Evolutionary conservation across 2,113 vertebrate genomes (phyloP).

Genomic region (Mormoops blainvillei): DNA sequence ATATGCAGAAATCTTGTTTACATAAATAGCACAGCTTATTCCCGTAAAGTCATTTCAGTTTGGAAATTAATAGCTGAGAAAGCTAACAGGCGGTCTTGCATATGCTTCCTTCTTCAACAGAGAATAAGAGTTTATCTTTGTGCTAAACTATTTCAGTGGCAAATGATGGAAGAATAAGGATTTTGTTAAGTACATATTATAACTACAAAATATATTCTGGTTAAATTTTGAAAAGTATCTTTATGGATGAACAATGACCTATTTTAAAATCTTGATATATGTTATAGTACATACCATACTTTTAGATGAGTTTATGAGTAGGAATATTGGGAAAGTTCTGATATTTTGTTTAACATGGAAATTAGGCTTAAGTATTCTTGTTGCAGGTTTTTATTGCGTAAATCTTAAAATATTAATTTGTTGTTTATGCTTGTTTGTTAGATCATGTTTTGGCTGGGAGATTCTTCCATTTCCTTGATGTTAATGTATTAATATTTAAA

Average conservation of each 20-base stretch:
- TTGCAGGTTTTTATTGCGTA: conserved; percentile 5
- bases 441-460: neutral
- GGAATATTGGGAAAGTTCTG: neutral
- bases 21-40: neutral
- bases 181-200: neutral
- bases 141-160: neutral
- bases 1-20: neutral
- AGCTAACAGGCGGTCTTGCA: neutral
- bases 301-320: neutral
- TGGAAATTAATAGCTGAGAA: conserved; percentile 1
- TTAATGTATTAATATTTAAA: neutral
- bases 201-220: neutral
- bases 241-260: neutral
- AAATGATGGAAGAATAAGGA: neutral
- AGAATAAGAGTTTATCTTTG: neutral
- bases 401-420: neutral
- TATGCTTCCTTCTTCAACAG: neutral
- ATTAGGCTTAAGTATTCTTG: neutral
- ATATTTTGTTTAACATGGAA: neutral
- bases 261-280: neutral
- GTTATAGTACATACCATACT: neutral
- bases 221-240: neutral
- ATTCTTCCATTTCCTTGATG: neutral
- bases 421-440: neutral
- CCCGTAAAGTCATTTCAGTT: neutral